Conservation (phyloP, 2,888 invertebrate genomes). For the Agrotis segetum region DNA sequence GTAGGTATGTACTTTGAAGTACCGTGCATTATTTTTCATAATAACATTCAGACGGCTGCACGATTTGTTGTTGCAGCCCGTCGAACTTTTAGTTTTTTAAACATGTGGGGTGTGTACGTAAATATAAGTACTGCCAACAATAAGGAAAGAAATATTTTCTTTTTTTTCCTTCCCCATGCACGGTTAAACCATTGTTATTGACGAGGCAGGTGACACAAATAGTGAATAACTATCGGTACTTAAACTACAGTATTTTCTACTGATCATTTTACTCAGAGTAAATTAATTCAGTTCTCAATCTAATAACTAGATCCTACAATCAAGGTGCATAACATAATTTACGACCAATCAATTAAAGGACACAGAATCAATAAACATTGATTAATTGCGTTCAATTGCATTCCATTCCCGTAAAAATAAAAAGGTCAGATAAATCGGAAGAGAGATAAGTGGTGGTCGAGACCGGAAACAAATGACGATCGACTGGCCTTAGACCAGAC, state of each 20-base stretch:
- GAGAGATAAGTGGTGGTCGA: constrained; percentile 36
- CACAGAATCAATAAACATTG: constrained; percentile 15
- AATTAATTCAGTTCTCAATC: not conserved
- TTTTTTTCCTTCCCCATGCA: not conserved
- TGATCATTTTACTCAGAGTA: not conserved
- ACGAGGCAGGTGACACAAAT: not conserved
- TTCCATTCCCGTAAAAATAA: constrained; percentile 48
- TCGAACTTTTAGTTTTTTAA: constrained; percentile 31
- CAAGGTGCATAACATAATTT: not conserved
- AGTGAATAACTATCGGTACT: not conserved
- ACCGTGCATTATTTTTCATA: constrained; percentile 52
- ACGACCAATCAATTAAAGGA: constrained; percentile 8
- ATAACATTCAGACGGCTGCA: constrained; percentile 37
- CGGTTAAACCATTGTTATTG: not conserved
- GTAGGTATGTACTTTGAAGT: constrained; percentile 57
- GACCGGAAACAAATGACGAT: constrained; percentile 57
- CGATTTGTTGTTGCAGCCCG: constrained; percentile 52
- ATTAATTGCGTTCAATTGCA: constrained; percentile 37
- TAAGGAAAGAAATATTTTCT: not conserved
- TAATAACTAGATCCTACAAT: not conserved
- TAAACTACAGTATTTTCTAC: not conserved
- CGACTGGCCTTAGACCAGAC: constrained; percentile 54
- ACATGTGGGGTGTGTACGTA: constrained; percentile 8
- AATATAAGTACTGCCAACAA: constrained; percentile 17
- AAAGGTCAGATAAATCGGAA: constrained; percentile 65